phyloP scores from a whole-genome alignment of 2,113 vertebrate species.

The Leptodactylus fuscus region DNA sequence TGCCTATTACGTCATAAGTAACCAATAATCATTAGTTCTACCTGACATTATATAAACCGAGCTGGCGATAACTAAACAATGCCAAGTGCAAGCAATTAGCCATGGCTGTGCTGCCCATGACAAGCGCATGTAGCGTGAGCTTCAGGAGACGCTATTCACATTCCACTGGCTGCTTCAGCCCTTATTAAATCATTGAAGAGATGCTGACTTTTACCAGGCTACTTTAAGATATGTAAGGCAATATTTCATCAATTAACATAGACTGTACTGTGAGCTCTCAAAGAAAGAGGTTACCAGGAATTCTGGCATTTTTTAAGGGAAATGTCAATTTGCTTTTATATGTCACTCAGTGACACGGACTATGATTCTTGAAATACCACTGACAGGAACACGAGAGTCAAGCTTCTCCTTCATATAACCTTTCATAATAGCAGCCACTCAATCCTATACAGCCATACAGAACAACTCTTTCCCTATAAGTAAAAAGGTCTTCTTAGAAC shows the following conservation, averaged over 20 bases:
- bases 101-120: not conserved
- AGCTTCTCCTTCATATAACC: not conserved
- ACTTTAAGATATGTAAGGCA: not conserved
- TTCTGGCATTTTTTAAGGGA: not conserved
- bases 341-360: not conserved
- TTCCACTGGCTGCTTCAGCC: not conserved
- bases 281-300: not conserved
- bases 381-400: not conserved
- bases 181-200: not conserved
- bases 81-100: not conserved
- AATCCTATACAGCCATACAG: not conserved
- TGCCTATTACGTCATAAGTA: not conserved
- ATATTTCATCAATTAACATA: not conserved
- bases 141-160: not conserved
- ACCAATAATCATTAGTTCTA: constrained; percentile 17
- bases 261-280: not conserved
- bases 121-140: not conserved
- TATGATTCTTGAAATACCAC: not conserved
- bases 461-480: not conserved
- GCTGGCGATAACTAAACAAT: constrained; percentile 19
- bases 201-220: not conserved
- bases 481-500: not conserved
- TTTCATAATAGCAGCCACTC: not conserved
- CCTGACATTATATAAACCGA: constrained; percentile 39
- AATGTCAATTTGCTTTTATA: not conserved